Conservation (phyloP, 1,140 invertebrate genomes). For the Atta texana region DNA sequence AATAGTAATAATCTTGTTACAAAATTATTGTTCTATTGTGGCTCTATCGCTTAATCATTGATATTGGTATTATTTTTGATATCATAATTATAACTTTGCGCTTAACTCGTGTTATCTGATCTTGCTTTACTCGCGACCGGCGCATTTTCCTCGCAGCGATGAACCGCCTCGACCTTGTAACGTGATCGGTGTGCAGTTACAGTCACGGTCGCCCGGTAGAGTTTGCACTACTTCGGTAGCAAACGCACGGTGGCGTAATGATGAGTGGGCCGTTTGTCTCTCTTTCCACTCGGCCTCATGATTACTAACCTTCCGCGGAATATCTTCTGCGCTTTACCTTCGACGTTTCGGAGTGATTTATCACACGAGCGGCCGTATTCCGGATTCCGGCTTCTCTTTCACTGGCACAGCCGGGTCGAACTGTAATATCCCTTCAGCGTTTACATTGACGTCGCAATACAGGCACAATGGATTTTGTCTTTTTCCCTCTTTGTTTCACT, state of each 20-base stretch:
- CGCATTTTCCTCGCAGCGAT: slow-evolving; percentile 26
- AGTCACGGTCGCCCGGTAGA: slow-evolving; percentile 56
- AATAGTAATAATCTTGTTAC: background rate
- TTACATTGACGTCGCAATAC: slow-evolving; percentile 26
- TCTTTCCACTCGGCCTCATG: slow-evolving; percentile 42
- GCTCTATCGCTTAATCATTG: no score
- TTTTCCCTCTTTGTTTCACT: background rate
- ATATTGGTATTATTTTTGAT: slow-evolving; percentile 14
- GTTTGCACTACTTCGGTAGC: slow-evolving; percentile 64
- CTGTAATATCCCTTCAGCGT: slow-evolving; percentile 37
- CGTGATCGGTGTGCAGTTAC: slow-evolving; percentile 54
- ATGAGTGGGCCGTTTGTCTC: slow-evolving; percentile 70
- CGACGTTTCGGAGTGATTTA: slow-evolving; percentile 68
- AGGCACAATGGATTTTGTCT: background rate
- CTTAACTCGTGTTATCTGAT: background rate
- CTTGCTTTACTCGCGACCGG: slow-evolving; percentile 2
- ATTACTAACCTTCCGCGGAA: slow-evolving; percentile 60
- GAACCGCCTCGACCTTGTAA: slow-evolving; percentile 38
- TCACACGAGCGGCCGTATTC: slow-evolving; percentile 12
- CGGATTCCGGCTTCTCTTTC: slow-evolving; percentile 9
- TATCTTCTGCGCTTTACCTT: slow-evolving; percentile 57
- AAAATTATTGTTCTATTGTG: background rate
- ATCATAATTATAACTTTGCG: background rate
- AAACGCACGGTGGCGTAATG: slow-evolving; percentile 65
- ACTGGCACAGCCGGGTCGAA: slow-evolving; percentile 19